These are phyloP conservation scores for Deilephila porcellus DNA, from an alignment of 2,888 invertebrate species.

Conservation along the genomic window DNA sequence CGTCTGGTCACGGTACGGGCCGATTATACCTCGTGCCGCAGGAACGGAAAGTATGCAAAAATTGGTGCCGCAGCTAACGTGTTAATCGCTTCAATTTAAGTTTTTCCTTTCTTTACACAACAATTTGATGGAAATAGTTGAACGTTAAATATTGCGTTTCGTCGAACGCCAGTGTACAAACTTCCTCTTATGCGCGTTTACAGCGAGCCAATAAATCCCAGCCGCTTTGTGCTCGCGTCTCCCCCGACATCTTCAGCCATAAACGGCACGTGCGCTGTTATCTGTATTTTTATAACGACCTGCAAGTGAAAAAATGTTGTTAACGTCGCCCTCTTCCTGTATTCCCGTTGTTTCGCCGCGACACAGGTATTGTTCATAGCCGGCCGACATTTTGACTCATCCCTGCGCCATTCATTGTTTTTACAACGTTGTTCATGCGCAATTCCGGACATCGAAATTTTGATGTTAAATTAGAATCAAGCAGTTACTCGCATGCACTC, in stretches of 20 bases:
- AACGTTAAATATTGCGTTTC: conserved; percentile 71
- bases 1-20: too few relatives aligned
- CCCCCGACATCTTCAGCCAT: conserved; percentile 72
- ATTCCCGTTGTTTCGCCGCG: conserved; percentile 50
- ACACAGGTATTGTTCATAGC: conserved; percentile 56
- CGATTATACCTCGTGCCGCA: too few relatives aligned
- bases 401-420: conserved; percentile 65
- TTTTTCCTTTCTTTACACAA: conserved; percentile 72
- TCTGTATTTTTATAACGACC: conserved; percentile 71
- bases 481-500: conserved; percentile 65
- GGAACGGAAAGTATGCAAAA: too few relatives aligned
- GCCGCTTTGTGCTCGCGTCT: conserved; percentile 66
- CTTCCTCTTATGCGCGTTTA: conserved; percentile 71
- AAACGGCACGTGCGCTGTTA: conserved; percentile 74
- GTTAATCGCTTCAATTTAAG: conserved; percentile 79
- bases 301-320: conserved; percentile 70
- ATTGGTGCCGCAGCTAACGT: too few relatives aligned
- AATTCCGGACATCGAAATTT: conserved; percentile 66
- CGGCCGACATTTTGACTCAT: conserved; percentile 54
- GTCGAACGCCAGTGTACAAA: conserved; percentile 66
- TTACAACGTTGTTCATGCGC: conserved; percentile 73
- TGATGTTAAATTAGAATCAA: conserved; percentile 75
- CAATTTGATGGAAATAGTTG: conserved; percentile 77
- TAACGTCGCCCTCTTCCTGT: conserved; percentile 55
- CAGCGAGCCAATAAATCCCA: conserved; percentile 72